Base-by-base conservation (phyloP, 2,888 invertebrate genomes). In the Lasioglossum malachurum region DNA sequence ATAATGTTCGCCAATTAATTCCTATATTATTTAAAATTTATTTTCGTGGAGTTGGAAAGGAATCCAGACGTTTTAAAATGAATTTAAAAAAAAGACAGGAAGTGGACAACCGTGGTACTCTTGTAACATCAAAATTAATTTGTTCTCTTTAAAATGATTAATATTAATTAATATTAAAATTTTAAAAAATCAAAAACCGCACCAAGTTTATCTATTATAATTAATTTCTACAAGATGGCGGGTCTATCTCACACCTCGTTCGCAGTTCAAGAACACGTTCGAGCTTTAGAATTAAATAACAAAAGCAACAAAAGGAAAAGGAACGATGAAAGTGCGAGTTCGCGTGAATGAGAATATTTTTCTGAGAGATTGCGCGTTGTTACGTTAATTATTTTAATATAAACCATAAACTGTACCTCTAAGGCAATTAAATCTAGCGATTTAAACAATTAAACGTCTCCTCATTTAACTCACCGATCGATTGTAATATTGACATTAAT, bases 381-480 rank as follows among this genome's bases (percentile, higher is more conserved):
- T 77, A 82, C 27, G 53, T 77, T 82, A 27, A 73, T 84, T 84
- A 82, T 82, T 84, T 84, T 84, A 82, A 82, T 82, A 84, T 84
- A 82, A 77, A 84, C 35, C 38, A n/a, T 75, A 80, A 64, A 80
- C 57, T 83, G 75, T 83, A 83, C 64, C 41, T 72, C 53, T 75
- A 81, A 83, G 64, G n/a, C 10, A 53, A 81, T 81, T 83, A 83
- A 83, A 81, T 75, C 41, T 83, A 80, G 83, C 75, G 41, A 80
- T 72, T 75, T 53, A 31, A 83, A 83, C 35, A 27, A 77, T 12
- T 14, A 27, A 12, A 7, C 12, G 27, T 23, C 23, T 12, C 67
- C n/a, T 44, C 49, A 19, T 64, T 76, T 67, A 23, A 31, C 27
- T 16, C 8, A 31, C 14, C 72, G 44, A 27, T 2, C 44, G 16